These are phyloP conservation scores for Oncorhynchus keta DNA, from an alignment of 2,113 vertebrate genomes.

Conservation along the genomic window DNA sequence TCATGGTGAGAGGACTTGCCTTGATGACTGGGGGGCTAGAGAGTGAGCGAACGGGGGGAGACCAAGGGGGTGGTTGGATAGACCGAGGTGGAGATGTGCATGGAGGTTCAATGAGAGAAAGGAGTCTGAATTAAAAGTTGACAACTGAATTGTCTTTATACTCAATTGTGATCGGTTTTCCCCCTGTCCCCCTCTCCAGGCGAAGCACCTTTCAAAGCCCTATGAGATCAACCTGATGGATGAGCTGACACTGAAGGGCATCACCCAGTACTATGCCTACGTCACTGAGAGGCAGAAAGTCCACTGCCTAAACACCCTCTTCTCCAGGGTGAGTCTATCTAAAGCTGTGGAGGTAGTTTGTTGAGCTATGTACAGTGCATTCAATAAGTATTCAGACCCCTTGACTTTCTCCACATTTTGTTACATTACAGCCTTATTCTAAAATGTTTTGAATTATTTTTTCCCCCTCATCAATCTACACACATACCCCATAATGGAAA, in stretches of 20 bases:
- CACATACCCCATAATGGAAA: too few species aligned
- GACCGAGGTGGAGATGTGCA: background rate
- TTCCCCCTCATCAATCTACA: too few species aligned
- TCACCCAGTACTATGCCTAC: constrained; percentile 75
- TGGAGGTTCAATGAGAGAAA: background rate
- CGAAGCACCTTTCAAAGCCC: constrained; percentile 69
- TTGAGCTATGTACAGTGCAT: too few species aligned
- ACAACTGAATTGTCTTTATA: background rate
- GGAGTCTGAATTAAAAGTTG: background rate
- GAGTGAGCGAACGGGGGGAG: too few species aligned
- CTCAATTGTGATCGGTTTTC: background rate
- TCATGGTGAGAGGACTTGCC: constrained; percentile 64
- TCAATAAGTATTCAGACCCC: too few species aligned
- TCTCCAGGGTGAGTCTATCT: constrained; percentile 62
- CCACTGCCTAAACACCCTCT: constrained; percentile 75
- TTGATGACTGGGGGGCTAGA: too few species aligned
- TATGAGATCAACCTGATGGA: constrained; percentile 78
- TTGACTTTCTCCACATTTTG: too few species aligned
- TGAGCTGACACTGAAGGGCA: constrained; percentile 73
- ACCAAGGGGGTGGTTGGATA: too few species aligned
- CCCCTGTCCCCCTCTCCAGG: constrained; percentile 32
- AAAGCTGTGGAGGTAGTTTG: too few species aligned
- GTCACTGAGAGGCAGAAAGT: constrained; percentile 74
- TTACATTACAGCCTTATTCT: too few species aligned
- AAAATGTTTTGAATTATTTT: too few species aligned